Base-by-base conservation (phyloP, 2,797 vertebrate species). In the Chaetodon trifasciatus region DNA sequence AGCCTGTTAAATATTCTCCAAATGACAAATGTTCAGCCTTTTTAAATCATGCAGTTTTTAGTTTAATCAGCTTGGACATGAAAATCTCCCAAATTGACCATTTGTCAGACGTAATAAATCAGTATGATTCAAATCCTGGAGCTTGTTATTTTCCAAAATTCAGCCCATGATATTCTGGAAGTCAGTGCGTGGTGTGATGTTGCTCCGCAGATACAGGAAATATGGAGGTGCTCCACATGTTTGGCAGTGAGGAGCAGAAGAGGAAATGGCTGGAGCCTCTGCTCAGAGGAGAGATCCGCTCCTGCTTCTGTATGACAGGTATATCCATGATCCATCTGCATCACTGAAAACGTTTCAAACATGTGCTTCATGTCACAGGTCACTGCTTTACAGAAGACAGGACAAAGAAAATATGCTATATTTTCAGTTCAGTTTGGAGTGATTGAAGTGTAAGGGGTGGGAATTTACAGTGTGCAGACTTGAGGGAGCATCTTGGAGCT, bases 261-360 rank as follows among this genome's bases (percentile, higher is more conserved):
- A 95, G 88, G 62, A 85, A 93, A 52, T 99, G 98, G 97, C 93
- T 99, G 78, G 96, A 98, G 78, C 98, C 97, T 74, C 96, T 99
- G 23, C 96, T 99, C 8, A 89, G 90, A 74, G 98, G 97, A 77
- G 95, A 95, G 71, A 98, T 98, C 32, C 92, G 94, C 71, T 99
- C 98, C 81, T 97, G 96, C 90, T 99, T 98, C 95, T 99, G 98
- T 77, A 99, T 99, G 98, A 98, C 98, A 89, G 98, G 97, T 99
- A 93, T 4, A 39, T 39, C 39, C n/a, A 70, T 6, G 10, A 46
- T 65, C n/a, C 19, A 17, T 35, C 46, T 60, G 13, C 23, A 5
- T 53, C 50, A 47, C n/a, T 32, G 46, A 17, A 28, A 40, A 7
- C 3, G 12, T 40, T 49, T 57, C 0, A 37, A 60, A 58, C 28